Evolutionary conservation across 2,888 invertebrate species (phyloP), one percentile per base, ranked within the genome.

Genomic region (Xiphydria camelus): DNA sequence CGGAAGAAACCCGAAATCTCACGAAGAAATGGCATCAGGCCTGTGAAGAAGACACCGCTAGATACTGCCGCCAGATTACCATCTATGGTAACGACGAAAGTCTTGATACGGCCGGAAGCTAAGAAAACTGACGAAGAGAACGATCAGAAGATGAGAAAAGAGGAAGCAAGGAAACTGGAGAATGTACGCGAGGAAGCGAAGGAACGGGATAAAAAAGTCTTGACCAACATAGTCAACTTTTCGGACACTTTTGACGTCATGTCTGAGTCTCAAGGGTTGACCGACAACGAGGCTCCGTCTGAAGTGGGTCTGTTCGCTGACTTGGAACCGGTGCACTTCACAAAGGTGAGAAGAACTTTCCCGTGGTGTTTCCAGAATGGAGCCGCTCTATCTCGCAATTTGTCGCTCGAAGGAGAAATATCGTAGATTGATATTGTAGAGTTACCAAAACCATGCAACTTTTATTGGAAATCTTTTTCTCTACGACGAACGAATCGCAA

Each of bases 271-370:
- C 15, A 34, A n/a, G 10, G 18, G 3, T 10, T 17, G 19, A 4
- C 34, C 1, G 34, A 34, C 1, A 19, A 34, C 7, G 19, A 34
- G 10, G 6, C 2, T 6, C 12, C 4, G 10, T 4, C 10, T 10
- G 34, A 34, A 2, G n/a, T 18, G 1, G 15, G 15, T 1, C 18
- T 34, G 9, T 34, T 34, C 18, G 17, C 34, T 17, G 34, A 34
- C 9, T 17, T 34, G 34, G 34, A 34, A 9, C 34, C 34, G 10
- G 18, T n/a, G 10, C 34, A 34, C 34, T 34, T 34, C 18, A 10
- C 18, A 34, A 2, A 34, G 2, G 34, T 34, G 18, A 34, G n/a
- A n/a, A n/a, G n/a, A n/a, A n/a, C n/a, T n/a, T n/a, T n/a, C n/a
- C n/a, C n/a, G n/a, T n/a, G n/a, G n/a, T n/a, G n/a, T n/a, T n/a